Percentiles rank a stretch among this genome's conserved stretches.
Evolutionary conservation across 1,140 invertebrate genomes (phyloP).

Genomic region (Leptopilina boulardi): DNA sequence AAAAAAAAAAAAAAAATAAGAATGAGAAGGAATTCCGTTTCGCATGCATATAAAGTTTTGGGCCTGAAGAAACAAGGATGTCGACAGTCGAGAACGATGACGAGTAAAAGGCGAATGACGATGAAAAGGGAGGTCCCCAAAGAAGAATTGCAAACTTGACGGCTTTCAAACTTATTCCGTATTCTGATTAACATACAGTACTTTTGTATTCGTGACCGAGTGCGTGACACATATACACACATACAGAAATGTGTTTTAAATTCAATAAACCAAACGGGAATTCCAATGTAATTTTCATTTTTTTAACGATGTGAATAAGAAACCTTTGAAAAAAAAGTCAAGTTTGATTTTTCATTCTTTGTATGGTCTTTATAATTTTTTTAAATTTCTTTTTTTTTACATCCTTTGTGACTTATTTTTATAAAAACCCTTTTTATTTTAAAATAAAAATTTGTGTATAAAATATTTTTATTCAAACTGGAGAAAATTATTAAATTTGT

Average conservation of each 20-base stretch:
- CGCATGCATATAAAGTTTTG: conserved; percentile 52
- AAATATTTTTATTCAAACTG: too few species aligned
- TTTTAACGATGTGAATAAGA: not conserved
- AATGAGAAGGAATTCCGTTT: conserved; percentile 51
- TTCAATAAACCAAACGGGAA: not conserved
- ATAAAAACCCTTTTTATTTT: too few species aligned
- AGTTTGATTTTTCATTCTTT: too few species aligned
- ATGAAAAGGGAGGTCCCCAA: conserved; percentile 41
- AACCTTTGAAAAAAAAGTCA: too few species aligned
- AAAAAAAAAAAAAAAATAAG: conserved; percentile 15
- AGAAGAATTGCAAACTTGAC: conserved; percentile 54
- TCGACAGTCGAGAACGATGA: conserved; percentile 43
- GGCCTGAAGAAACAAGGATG: conserved; percentile 34
- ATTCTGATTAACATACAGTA: conserved; percentile 72
- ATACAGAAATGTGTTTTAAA: not conserved
- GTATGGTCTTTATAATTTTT: too few species aligned
- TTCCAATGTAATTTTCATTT: conserved; percentile 4
- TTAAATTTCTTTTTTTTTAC: conserved; percentile 14
- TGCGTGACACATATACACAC: conserved; percentile 36
- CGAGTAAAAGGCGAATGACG: conserved; percentile 49
- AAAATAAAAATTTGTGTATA: too few species aligned
- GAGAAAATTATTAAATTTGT: too few species aligned
- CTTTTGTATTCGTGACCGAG: conserved; percentile 33
- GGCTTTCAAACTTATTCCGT: conserved; percentile 67
- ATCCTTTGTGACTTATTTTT: not conserved